Base-by-base conservation (phyloP, 2,797 vertebrate species). In the Alectoris magna region DNA sequence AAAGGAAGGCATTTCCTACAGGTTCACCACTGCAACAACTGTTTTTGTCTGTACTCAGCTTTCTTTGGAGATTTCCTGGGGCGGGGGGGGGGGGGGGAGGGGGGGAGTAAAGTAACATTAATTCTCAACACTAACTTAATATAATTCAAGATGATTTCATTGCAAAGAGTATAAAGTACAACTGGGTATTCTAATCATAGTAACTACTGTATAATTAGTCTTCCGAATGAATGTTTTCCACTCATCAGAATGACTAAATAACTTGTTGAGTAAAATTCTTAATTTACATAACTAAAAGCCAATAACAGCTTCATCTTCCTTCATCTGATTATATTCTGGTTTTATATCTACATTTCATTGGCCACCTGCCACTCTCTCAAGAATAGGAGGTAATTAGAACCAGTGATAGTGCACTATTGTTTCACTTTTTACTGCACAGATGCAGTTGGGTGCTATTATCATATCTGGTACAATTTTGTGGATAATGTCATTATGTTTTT, bases 241-340 rank as follows among this genome's bases (percentile, higher is more conserved):
- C 91, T 97, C 93, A 94, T 91, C 77, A 90, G 73, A 92, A 96
- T 97, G 97, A 97, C 94, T 97, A 94, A 97, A 97, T 96, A 97
- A 96, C 96, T 97, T 95, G 96, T 97, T 97, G 95, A 97, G 92
- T 91, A 93, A 85, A 84, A 92, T 90, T 88, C 83, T 95, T 95
- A 87, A 98, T 97, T 98, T 97, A 91, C 94, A 96, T 97, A 96
- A 95, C 82, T 94, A 95, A 97, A 96, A 97, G 94, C 93, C 95
- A 97, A 95, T 95, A 97, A 96, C 91, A 91, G 81, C 90, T 97
- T 96, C 80, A 74, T 96, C 90, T 96, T 87, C 88, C 82, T 96
- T 96, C 93, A 94, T 97, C 95, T 97, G 94, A 95, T 97, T 96
- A 93, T 94, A 95, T 96, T 89, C 74, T 74, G 83, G 84, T 97